Evolutionary conservation across 2,113 vertebrate species (phyloP), one percentile per base, ranked within the genome.

Genomic region (Anseranas semipalmata): DNA sequence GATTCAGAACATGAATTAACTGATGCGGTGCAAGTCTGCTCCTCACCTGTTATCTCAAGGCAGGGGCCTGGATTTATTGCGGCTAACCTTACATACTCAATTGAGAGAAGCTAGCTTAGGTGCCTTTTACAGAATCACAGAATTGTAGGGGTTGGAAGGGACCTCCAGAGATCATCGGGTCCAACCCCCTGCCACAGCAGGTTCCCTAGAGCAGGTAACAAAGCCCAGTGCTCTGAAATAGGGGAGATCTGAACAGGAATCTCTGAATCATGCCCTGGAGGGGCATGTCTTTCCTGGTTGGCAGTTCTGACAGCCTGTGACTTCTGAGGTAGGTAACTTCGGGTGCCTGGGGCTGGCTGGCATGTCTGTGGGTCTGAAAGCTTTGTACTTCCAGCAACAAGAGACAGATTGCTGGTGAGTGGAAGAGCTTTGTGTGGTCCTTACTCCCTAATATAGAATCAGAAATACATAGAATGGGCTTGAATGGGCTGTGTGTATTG

Each of bases 401-500:
- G 32, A 63, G n/a, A 43, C 10, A 46, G 72, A 82, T 58, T 6
- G 20, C 15, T 45, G 35, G 45, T 39, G 50, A 45, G 50, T 28
- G 24, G 27, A 74, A 58, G 37, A 37, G 60, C 46, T 81, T 77
- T 53, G 30, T 30, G 59, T 0, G 1, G 18, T 12, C n/a, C 60
- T 73, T 63, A 43, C 33, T 65, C 24, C 10, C 10, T 81, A 27
- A 7, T 1, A 32, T 4, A 39, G 73, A 43, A 18, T 27, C 17
- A 33, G 45, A 20, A 73, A 37, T 0, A 2, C 1, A 6, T 5
- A 9, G 6, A 0, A 4, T 41, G 55, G 43, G 4, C 35, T 50
- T 65, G 53, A 68, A 17, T 21, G 55, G 32, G 4, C 22, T 19
- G 0, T 9, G 9, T 21, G 33, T 8, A 7, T 20, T 67, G 37